Evolutionary conservation across 2,113 vertebrate species (phyloP), one percentile per base, ranked within the genome.

Genomic region (Felis chaus): DNA sequence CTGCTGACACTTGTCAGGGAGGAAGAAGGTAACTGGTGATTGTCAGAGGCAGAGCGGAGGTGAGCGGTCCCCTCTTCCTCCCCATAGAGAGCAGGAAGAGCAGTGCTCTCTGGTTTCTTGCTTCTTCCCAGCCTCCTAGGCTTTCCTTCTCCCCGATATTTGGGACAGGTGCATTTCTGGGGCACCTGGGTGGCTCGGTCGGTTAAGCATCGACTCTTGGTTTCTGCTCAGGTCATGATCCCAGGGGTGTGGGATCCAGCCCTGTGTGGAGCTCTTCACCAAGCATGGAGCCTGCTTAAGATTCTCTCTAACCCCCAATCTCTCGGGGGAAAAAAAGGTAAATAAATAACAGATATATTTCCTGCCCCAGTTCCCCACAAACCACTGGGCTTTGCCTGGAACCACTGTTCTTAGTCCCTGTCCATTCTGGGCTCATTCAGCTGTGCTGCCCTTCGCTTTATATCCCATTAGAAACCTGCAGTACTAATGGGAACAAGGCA

Each of bases 391-490:
- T 63, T 31, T 55, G 21, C 50, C 69, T n/a, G 33, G 18, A 78
- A 36, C 55, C 36, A 8, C 63, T 48, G 15, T 16, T 76, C n/a
- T 27, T 23, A 41, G 39, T 36, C 7, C 33, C 53, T 45, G 5
- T 79, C 41, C 71, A 29, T 84, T 3, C 68, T 63, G 13, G n/a
- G 66, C 80, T 88, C 11, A 16, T 73, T 73, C 93, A n/a, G 25
- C 36, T 14, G 76, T 4, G 27, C 69, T 68, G 87, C 29, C 92
- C 31, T 96, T 97, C 79, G 55, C 36, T 89, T 94, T 97, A 83
- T 8, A 14, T 39, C 0, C 39, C 50, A 2, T 19, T 39, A 0
- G 73, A 89, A 98, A 95, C 25, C 45, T 27, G 78, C 39, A 95
- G 61, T 61, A 19, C 45, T 55, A n/a, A 61, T 41, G 68, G 89